Evolutionary conservation across 2,888 invertebrate genomes (phyloP).

Genomic region (Allacma fusca): DNA sequence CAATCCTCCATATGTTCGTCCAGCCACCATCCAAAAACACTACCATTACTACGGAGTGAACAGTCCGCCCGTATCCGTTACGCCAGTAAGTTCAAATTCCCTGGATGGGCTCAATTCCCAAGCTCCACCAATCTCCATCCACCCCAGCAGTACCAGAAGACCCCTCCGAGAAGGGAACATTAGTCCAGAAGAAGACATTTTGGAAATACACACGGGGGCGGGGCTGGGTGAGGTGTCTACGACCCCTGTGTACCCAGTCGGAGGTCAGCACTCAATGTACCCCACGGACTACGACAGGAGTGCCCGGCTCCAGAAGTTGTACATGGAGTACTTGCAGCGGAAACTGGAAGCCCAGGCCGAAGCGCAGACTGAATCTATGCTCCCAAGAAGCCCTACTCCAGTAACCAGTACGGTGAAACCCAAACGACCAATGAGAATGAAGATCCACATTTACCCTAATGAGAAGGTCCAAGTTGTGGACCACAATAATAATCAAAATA

Average conservation of each 20-base stretch:
- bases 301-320: constrained; percentile 54
- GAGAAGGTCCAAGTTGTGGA: constrained; percentile 43
- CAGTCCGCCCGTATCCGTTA: neutral
- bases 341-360: constrained; percentile 56
- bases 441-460: constrained; percentile 61
- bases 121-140: too few relatives aligned
- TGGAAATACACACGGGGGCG: constrained; percentile 59
- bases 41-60: constrained; percentile 38
- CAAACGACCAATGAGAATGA: constrained; percentile 60
- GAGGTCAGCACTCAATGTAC: neutral
- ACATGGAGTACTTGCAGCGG: constrained; percentile 59
- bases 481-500: neutral
- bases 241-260: constrained; percentile 18
- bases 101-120: too few relatives aligned
- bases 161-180: neutral
- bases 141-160: neutral
- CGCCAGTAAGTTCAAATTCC: neutral
- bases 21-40: constrained; percentile 31
- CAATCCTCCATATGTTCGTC: neutral
- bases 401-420: constrained; percentile 3
- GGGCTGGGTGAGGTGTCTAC: constrained; percentile 2
- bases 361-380: neutral
- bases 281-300: constrained; percentile 35
- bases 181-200: constrained; percentile 55
- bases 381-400: neutral